Conservation (phyloP, 1,140 invertebrate species). For the Drosophila kikkawai region DNA sequence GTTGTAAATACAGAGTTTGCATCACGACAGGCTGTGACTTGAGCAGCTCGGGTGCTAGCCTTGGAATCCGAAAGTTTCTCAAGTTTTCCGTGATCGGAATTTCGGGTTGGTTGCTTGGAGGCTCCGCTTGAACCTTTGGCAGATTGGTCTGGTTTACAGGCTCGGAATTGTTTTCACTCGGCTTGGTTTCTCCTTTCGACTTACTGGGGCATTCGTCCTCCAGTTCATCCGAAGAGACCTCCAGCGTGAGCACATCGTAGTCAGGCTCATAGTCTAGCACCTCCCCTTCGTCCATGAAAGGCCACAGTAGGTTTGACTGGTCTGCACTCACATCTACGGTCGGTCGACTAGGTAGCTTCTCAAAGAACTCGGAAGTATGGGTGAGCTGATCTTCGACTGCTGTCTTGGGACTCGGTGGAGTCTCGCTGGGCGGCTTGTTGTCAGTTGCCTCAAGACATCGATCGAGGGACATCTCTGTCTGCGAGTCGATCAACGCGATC, state of each 20-base stretch:
- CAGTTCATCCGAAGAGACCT: slow-evolving; percentile 47
- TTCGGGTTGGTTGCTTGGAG: too few relatives aligned
- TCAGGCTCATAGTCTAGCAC: slow-evolving; percentile 40
- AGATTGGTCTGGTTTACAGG: neutral
- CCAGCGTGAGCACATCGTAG: slow-evolving; percentile 51
- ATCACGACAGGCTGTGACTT: slow-evolving; percentile 15
- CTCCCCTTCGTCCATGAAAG: slow-evolving; percentile 11
- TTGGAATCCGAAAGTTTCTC: neutral
- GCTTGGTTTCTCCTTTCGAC: neutral
- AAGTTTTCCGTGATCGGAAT: too few relatives aligned
- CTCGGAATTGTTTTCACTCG: neutral
- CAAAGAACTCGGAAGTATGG: slow-evolving; percentile 6
- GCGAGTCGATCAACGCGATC: neutral
- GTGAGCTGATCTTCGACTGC: slow-evolving; percentile 18
- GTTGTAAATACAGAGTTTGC: neutral
- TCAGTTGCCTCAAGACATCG: neutral
- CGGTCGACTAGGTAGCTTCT: slow-evolving; percentile 20
- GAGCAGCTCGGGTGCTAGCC: neutral
- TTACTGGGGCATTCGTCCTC: slow-evolving; percentile 16
- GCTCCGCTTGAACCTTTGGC: neutral
- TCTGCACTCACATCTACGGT: neutral
- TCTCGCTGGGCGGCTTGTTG: neutral
- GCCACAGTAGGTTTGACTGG: slow-evolving; percentile 20
- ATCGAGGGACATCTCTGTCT: neutral
- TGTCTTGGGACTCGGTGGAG: neutral